phyloP scores from a whole-genome alignment of 1,140 invertebrate genomes.

The Ostrea edulis region DNA sequence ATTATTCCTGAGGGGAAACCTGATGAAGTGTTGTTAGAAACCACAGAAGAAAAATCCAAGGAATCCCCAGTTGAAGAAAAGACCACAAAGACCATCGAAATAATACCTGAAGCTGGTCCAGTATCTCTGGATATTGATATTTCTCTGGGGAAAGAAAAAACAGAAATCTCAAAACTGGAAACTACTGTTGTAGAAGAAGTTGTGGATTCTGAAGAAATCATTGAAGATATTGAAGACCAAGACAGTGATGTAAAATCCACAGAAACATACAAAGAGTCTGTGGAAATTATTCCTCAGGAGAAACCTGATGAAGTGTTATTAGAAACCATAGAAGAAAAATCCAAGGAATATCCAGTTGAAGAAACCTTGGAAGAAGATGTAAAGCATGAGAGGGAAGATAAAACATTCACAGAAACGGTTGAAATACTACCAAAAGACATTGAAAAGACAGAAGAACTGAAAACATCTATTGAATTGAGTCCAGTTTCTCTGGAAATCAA shows the following conservation, averaged over 20 bases:
- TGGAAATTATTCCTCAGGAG: constrained; percentile 37
- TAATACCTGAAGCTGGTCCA: neutral
- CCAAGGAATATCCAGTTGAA: too few relatives aligned
- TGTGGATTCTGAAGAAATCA: constrained; percentile 42
- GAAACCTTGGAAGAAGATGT: neutral
- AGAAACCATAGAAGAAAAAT: neutral
- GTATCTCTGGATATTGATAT: constrained; percentile 36
- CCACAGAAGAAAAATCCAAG: neutral
- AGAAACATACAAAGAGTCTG: constrained; percentile 44
- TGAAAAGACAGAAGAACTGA: too few relatives aligned
- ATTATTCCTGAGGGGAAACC: neutral
- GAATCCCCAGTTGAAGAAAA: neutral
- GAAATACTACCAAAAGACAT: too few relatives aligned
- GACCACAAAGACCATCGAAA: neutral
- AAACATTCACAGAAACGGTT: too few relatives aligned
- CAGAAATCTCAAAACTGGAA: constrained; percentile 10
- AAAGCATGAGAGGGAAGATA: too few relatives aligned
- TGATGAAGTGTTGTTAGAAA: neutral
- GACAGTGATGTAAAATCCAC: constrained; percentile 1
- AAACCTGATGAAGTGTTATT: constrained; percentile 26
- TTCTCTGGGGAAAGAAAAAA: neutral
- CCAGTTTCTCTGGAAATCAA: too few relatives aligned
- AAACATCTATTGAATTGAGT: too few relatives aligned
- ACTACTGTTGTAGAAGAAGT: constrained; percentile 41
- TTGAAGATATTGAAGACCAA: neutral